A percentile compares a stretch with the other conserved stretches of the same genome.
These are phyloP conservation scores for Motacilla alba DNA, from an alignment of 2,113 vertebrate genomes.

Conservation along the genomic window DNA sequence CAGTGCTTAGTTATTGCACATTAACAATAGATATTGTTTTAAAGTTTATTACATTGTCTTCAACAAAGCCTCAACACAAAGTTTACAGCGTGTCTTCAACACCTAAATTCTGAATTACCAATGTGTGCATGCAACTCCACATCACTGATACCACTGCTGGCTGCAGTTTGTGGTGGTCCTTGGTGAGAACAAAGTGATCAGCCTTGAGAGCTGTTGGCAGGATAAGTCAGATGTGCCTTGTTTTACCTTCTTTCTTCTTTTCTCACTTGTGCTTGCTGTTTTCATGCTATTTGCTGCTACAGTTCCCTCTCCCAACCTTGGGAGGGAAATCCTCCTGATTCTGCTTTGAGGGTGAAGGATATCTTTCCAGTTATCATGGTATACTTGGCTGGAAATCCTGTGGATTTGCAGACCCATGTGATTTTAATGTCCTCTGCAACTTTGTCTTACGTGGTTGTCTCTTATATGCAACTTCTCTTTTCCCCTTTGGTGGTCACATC, in stretches of 20 bases:
- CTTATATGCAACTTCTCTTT: neutral
- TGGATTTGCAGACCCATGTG: neutral
- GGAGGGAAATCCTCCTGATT: neutral
- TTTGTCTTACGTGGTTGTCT: neutral
- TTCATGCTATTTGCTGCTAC: neutral
- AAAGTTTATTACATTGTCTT: neutral
- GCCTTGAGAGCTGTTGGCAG: neutral
- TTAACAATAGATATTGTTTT: neutral
- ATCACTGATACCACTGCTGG: neutral
- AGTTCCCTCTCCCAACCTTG: accelerated
- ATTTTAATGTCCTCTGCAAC: neutral
- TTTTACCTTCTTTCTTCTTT: neutral
- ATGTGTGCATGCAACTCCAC: no score
- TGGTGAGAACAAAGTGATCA: neutral
- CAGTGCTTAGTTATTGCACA: neutral
- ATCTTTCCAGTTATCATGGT: neutral
- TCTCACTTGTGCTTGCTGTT: neutral
- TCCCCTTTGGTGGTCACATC: neutral
- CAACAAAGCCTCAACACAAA: neutral
- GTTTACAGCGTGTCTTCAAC: neutral
- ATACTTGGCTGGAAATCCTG: neutral
- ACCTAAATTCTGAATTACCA: neutral
- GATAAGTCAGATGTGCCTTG: neutral
- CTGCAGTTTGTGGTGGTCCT: neutral
- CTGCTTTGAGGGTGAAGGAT: neutral